phyloP scores from a whole-genome alignment of 2,888 invertebrate species.

The Hybos culiciformis region DNA sequence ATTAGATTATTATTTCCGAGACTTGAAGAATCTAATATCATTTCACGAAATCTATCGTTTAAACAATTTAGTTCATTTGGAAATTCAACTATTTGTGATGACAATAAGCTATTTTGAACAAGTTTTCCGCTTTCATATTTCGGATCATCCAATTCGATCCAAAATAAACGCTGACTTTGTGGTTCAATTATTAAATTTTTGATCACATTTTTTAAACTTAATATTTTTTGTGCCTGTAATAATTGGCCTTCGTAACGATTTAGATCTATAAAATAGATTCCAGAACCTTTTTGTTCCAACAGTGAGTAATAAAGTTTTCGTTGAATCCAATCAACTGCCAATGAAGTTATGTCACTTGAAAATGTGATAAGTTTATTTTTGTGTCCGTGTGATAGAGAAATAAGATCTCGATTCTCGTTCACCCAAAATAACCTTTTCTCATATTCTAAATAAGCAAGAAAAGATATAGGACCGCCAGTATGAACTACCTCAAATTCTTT shows the following conservation, averaged over 20 bases:
- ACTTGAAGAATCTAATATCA: conserved; percentile 10
- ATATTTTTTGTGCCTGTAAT: conserved; percentile 38
- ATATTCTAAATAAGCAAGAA: conserved; percentile 51
- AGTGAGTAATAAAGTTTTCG: conserved; percentile 74
- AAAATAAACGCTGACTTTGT: conserved; percentile 56
- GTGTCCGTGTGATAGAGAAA: conserved; percentile 21
- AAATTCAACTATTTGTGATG: conserved; percentile 3
- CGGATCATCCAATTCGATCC: conserved; percentile 47
- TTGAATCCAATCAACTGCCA: conserved; percentile 80
- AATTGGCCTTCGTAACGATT: conserved; percentile 44
- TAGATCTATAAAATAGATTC: conserved; percentile 52
- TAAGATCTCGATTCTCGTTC: conserved; percentile 40
- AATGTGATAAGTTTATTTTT: conserved; percentile 43
- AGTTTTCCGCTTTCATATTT: conserved; percentile 18
- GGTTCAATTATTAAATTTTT: conserved; percentile 62
- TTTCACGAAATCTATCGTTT: conserved; percentile 6
- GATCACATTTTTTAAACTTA: conserved; percentile 43
- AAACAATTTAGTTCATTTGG: conserved; percentile 6
- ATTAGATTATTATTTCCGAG: conserved; percentile 9
- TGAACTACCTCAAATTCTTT: conserved; percentile 46
- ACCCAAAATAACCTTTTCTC: conserved; percentile 73
- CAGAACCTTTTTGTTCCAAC: conserved; percentile 28
- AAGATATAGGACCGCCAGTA: conserved; percentile 49
- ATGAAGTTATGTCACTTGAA: conserved; percentile 45
- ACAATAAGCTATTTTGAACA: conserved; percentile 18